phyloP scores from a whole-genome alignment of 2,113 vertebrate genomes.

The Mionectes macconnelli region DNA sequence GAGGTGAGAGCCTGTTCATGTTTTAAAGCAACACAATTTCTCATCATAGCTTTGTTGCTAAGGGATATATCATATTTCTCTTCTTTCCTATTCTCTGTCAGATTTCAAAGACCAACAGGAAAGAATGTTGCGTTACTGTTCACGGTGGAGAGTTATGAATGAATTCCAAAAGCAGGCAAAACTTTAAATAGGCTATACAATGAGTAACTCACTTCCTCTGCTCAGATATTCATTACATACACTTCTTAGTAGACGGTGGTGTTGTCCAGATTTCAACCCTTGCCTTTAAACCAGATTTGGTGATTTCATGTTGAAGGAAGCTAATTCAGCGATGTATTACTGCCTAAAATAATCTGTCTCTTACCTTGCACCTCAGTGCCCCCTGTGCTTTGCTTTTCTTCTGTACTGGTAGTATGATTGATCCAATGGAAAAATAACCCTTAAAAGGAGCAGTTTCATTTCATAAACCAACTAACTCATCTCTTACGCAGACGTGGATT shows the following conservation, averaged over 20 bases:
- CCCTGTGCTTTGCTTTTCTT: fast-evolving
- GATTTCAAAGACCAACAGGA: neutral
- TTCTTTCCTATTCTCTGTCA: neutral
- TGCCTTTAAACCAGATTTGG: neutral
- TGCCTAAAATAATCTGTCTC: neutral
- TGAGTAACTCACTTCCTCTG: neutral
- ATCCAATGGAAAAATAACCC: neutral
- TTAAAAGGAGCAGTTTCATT: neutral
- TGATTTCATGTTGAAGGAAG: neutral
- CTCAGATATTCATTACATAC: fast-evolving
- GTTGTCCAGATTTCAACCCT: neutral
- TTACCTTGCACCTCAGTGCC: neutral
- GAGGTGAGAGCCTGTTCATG: neutral
- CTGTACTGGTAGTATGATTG: fast-evolving
- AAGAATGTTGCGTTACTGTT: neutral
- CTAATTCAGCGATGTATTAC: neutral
- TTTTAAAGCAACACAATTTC: slow-evolving; percentile 16
- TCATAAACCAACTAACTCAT: neutral
- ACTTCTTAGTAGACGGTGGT: neutral
- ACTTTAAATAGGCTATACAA: neutral
- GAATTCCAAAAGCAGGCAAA: neutral
- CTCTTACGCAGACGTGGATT: neutral
- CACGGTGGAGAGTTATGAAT: neutral
- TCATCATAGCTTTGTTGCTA: slow-evolving; percentile 16
- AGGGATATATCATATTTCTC: neutral